These are phyloP conservation scores for Laticauda laticaudata DNA, from an alignment of 2,113 vertebrate genomes.

Conservation along the genomic window DNA sequence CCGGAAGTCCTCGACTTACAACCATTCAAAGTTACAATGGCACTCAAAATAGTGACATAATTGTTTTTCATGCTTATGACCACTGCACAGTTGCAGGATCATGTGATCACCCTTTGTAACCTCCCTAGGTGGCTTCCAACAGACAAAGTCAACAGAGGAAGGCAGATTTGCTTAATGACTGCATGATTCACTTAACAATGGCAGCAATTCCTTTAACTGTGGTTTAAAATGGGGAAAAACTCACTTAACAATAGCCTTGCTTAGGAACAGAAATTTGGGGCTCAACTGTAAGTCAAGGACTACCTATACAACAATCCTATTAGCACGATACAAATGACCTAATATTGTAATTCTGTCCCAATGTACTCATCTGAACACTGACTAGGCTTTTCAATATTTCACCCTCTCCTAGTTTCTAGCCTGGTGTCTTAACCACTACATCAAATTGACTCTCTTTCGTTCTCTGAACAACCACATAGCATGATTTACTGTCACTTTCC, in stretches of 20 bases:
- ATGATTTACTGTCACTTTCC: not conserved
- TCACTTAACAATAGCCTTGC: not conserved
- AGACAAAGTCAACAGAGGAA: not conserved
- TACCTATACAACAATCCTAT: not conserved
- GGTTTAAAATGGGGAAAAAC: not conserved
- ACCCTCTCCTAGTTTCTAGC: not conserved
- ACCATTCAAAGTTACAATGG: not conserved
- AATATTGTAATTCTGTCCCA: not conserved
- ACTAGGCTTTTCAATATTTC: not conserved
- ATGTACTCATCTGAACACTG: not conserved
- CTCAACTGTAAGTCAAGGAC: not conserved
- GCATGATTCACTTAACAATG: not conserved
- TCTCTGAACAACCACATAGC: not conserved
- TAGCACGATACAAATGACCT: not conserved
- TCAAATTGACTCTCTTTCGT: not conserved
- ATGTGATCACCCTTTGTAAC: not conserved
- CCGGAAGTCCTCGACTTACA: not conserved
- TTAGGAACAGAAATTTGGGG: not conserved
- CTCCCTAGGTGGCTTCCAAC: not conserved
- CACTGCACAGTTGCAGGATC: not conserved
- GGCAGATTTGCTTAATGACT: not conserved
- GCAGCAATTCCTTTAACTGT: not conserved
- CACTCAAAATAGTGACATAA: not conserved
- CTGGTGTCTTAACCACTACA: not conserved
- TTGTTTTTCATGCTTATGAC: not conserved